These are phyloP conservation scores for Ctenomys sociabilis DNA, from an alignment of 2,113 vertebrate genomes.

Conservation along the genomic window DNA sequence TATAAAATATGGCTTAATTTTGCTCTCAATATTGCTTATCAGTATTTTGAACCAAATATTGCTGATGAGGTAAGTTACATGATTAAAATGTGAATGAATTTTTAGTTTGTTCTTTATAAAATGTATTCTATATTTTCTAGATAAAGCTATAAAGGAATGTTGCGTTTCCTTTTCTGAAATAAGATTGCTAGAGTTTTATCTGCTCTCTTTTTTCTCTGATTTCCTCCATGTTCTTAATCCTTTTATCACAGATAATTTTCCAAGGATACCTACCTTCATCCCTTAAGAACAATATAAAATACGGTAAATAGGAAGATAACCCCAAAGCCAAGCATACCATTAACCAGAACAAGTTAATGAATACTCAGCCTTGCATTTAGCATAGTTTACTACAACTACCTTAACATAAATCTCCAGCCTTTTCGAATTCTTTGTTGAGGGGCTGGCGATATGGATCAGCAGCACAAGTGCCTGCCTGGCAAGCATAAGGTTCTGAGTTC, in stretches of 20 bases:
- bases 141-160: slow-evolving; percentile 15
- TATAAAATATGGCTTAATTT: slow-evolving; percentile 81
- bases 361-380: not conserved
- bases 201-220: not conserved
- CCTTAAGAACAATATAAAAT: not conserved
- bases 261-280: not conserved
- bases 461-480: too few relatives aligned
- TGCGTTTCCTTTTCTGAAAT: not conserved
- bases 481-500: too few relatives aligned
- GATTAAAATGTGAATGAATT: not conserved
- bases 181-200: not conserved
- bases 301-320: not conserved
- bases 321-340: not conserved
- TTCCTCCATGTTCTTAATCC: not conserved
- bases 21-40: slow-evolving; percentile 53
- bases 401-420: not conserved
- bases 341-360: not conserved
- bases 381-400: not conserved
- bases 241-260: not conserved
- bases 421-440: slow-evolving; percentile 1
- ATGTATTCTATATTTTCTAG: not conserved
- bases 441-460: too few relatives aligned
- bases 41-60: slow-evolving; percentile 72
- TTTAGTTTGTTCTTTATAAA: slow-evolving; percentile 6
- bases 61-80: slow-evolving; percentile 57